A percentile compares a stretch with the other conserved stretches of the same genome.
These are phyloP conservation scores for Pollenia griseotomentosa DNA, from an alignment of 2,888 invertebrate genomes.

Conservation along the genomic window DNA sequence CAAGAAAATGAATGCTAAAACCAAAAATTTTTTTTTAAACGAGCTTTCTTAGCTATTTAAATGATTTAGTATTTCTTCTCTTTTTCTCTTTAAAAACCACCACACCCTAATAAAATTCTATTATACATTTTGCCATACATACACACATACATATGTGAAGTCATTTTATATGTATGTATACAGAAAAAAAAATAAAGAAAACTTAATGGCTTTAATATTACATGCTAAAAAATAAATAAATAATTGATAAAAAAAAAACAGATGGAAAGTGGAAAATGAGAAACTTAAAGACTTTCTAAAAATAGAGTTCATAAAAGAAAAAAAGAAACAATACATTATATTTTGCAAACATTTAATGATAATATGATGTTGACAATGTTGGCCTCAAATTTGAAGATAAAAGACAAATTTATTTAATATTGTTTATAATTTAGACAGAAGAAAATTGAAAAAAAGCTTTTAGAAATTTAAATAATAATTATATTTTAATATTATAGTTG, in stretches of 20 bases:
- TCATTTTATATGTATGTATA: background rate
- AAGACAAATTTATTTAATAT: background rate
- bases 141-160: background rate
- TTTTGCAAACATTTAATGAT: background rate
- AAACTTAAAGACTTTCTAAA: background rate
- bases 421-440: too few species aligned
- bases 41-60: too few species aligned
- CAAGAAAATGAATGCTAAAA: too few species aligned
- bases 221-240: slow-evolving; percentile 12
- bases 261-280: slow-evolving; percentile 5
- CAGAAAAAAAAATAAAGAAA: background rate
- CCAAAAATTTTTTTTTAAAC: too few species aligned
- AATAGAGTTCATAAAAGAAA: slow-evolving; percentile 14
- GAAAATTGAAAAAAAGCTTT: too few species aligned
- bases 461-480: background rate
- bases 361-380: slow-evolving; percentile 8
- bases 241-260: slow-evolving; percentile 26
- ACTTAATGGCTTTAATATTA: slow-evolving; percentile 25
- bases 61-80: too few species aligned
- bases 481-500: too few species aligned
- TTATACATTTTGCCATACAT: too few species aligned
- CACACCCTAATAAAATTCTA: too few species aligned
- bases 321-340: background rate
- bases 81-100: too few species aligned
- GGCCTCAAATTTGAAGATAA: background rate